phyloP scores from a whole-genome alignment of 2,113 vertebrate species.

The Aphyosemion australe region DNA sequence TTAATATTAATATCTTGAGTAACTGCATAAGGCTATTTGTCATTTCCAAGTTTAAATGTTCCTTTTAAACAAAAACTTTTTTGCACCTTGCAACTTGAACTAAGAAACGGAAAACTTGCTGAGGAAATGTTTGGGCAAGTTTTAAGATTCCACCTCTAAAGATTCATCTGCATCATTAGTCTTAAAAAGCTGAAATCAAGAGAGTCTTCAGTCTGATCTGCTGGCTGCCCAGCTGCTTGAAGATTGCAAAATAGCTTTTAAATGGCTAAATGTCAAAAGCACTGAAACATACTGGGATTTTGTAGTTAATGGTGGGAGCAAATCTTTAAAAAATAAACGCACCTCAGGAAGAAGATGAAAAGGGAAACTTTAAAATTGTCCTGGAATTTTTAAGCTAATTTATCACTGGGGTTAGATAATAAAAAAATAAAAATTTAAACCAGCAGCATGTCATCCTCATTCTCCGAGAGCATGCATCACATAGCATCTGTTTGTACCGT shows the following conservation, averaged over 20 bases:
- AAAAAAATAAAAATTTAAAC: background rate
- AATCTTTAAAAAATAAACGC: no score
- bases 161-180: background rate
- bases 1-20: conserved; percentile 8
- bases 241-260: no score
- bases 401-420: conserved; percentile 20
- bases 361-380: conserved; percentile 4
- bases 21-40: conserved; percentile 2
- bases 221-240: no score
- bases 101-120: no score
- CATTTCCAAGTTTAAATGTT: conserved; percentile 27
- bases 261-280: background rate
- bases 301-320: no score
- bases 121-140: no score
- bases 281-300: no score
- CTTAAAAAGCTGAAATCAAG: no score
- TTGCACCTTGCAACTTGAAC: conserved; percentile 1
- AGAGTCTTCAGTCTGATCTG: no score
- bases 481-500: background rate
- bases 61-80: conserved; percentile 28
- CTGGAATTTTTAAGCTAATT: conserved; percentile 19
- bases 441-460: conserved; percentile 8
- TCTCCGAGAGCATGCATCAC: conserved; percentile 2
- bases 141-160: no score
- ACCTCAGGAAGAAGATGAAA: no score